A percentile compares a stretch with the other conserved stretches of the same genome.
These are phyloP conservation scores for Chiridota heheva DNA, from an alignment of 35 echinoderm and acorn worm genomes.

Conservation along the genomic window DNA sequence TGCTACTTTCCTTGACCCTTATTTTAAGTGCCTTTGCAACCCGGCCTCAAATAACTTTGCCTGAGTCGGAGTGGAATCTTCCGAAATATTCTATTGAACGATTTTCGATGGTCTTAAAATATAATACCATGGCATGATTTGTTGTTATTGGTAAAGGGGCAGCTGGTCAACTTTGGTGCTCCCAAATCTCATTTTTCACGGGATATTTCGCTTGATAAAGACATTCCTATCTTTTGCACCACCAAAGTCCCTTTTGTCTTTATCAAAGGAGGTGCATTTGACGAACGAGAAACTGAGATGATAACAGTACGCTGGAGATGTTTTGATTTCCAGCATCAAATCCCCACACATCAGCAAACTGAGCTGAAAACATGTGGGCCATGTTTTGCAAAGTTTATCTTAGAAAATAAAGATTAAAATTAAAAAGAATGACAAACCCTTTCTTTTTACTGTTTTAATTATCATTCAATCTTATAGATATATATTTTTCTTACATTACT, in stretches of 20 bases:
- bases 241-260: not conserved
- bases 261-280: constrained; percentile 1
- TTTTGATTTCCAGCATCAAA: constrained; percentile 5
- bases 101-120: constrained; percentile 12
- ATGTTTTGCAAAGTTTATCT: constrained; percentile 8
- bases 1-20: not conserved
- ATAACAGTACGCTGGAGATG: constrained; percentile 30
- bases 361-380: not conserved
- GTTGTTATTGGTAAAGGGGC: constrained; percentile 36
- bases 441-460: too few relatives aligned
- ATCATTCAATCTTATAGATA: too few relatives aligned
- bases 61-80: constrained; percentile 22
- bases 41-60: constrained; percentile 29
- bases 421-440: too few relatives aligned
- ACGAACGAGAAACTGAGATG: constrained; percentile 53
- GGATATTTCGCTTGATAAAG: not conserved
- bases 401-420: not conserved
- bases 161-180: constrained; percentile 28
- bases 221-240: constrained; percentile 16
- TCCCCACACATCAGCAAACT: not conserved
- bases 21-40: constrained; percentile 14
- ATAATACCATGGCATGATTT: constrained; percentile 33
- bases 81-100: constrained; percentile 39
- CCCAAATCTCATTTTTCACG: constrained; percentile 35
- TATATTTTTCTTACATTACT: too few relatives aligned